phyloP scores from a whole-genome alignment of 2,797 vertebrate species.

The Tenualosa thibaudeaui region DNA sequence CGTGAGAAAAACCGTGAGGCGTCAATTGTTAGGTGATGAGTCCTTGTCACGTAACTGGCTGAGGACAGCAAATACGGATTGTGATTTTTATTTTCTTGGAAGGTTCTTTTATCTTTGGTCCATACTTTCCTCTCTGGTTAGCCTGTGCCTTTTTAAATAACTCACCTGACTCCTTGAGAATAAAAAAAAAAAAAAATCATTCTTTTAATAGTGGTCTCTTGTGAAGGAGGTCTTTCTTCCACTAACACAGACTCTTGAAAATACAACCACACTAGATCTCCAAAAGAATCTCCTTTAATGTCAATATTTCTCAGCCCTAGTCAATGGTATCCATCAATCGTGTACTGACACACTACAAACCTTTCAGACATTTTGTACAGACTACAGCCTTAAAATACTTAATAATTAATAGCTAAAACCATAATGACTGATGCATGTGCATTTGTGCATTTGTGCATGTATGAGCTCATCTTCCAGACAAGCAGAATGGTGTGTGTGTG shows the following conservation, averaged over 20 bases:
- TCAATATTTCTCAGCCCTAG: not conserved
- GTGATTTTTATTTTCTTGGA: constrained; percentile 68
- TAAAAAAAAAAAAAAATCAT: not conserved
- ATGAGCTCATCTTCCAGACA: not conserved
- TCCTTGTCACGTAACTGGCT: constrained; percentile 11
- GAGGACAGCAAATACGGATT: constrained; percentile 72
- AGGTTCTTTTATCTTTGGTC: not conserved
- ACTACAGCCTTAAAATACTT: not conserved
- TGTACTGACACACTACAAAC: not conserved
- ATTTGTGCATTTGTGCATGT: not conserved
- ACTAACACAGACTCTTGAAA: not conserved
- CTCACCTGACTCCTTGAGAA: not conserved
- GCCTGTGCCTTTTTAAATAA: not conserved
- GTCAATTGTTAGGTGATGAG: constrained; percentile 14
- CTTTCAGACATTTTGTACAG: not conserved
- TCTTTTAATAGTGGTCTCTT: not conserved
- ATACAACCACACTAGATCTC: not conserved
- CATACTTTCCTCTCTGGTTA: not conserved
- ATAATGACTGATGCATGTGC: not conserved
- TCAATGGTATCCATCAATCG: not conserved
- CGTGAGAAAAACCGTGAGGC: constrained; percentile 37
- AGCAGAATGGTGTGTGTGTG: not conserved
- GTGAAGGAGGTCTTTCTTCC: not conserved
- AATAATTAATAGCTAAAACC: not conserved
- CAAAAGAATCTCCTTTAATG: not conserved